Percentiles rank a stretch among this genome's conserved stretches.
Evolutionary conservation across 2,888 invertebrate genomes (phyloP).

Genomic region (Lagria hirta): DNA sequence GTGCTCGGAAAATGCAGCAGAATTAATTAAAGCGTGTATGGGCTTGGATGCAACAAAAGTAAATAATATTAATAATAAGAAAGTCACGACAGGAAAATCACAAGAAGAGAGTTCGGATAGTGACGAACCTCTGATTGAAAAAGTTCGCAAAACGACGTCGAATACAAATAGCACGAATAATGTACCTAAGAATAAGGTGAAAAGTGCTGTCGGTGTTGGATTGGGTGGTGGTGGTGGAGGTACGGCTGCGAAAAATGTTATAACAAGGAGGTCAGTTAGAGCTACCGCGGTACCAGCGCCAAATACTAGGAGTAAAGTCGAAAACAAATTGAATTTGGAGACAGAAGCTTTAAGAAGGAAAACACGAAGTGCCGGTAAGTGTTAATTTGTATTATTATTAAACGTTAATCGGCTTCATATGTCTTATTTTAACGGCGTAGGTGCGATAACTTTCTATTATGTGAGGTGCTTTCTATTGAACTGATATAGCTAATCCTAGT

Average conservation of each 20-base stretch:
- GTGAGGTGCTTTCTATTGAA: no score
- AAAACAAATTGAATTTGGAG: slow-evolving; percentile 42
- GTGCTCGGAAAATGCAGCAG: slow-evolving; percentile 55
- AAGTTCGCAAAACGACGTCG: slow-evolving; percentile 59
- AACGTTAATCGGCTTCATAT: no score
- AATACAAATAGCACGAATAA: slow-evolving; percentile 34
- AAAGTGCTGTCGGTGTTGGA: slow-evolving; percentile 15
- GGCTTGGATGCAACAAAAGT: slow-evolving; percentile 46
- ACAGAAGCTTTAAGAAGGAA: slow-evolving; percentile 58
- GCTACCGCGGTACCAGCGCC: slow-evolving; percentile 45
- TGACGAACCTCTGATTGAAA: slow-evolving; percentile 77
- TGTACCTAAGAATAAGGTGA: slow-evolving; percentile 16
- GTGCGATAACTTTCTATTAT: no score
- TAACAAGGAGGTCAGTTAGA: slow-evolving; percentile 49
- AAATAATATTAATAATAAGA: slow-evolving; percentile 51
- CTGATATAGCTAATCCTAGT: no score
- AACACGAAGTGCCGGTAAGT: slow-evolving; percentile 71
- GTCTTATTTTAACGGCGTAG: no score
- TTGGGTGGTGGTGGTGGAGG: slow-evolving; percentile 13
- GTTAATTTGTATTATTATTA: not conserved
- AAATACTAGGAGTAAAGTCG: slow-evolving; percentile 51
- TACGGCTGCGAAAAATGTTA: slow-evolving; percentile 38
- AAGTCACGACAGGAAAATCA: slow-evolving; percentile 39
- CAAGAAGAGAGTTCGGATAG: slow-evolving; percentile 73
- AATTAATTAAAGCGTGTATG: slow-evolving; percentile 53